Evolutionary conservation across 2,797 vertebrate species (phyloP).

Genomic region (Tympanoctomys barrerae): DNA sequence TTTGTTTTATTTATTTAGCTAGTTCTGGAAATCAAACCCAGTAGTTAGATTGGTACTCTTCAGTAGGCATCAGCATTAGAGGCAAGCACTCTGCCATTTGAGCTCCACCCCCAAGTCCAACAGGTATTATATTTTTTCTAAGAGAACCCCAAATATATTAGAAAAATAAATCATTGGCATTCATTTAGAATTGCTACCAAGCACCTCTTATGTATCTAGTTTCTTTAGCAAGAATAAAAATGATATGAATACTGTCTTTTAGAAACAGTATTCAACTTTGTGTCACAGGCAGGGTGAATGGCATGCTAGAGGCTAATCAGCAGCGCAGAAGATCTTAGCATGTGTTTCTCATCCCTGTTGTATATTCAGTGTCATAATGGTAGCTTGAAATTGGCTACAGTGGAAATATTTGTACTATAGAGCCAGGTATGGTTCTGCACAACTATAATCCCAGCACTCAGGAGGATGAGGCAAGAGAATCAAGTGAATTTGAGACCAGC

Average conservation of each 20-base stretch:
- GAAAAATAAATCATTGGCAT: neutral
- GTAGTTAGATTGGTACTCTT: neutral
- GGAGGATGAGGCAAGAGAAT: neutral
- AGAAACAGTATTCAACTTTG: slow-evolving; percentile 12
- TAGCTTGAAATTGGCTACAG: slow-evolving; percentile 1
- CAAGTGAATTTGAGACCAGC: neutral
- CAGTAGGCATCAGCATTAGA: neutral
- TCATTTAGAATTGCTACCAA: slow-evolving; percentile 32
- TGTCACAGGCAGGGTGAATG: neutral
- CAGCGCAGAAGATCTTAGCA: neutral
- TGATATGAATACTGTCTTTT: neutral
- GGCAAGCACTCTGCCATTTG: neutral
- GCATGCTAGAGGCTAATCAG: neutral
- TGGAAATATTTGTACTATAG: slow-evolving; percentile 7
- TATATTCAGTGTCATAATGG: neutral
- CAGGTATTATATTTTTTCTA: slow-evolving; percentile 16
- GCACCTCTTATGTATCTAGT: neutral
- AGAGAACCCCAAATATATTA: neutral
- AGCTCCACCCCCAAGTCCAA: neutral
- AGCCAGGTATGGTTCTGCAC: neutral
- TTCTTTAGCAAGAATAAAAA: slow-evolving; percentile 42
- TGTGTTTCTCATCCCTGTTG: neutral
- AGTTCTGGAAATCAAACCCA: neutral
- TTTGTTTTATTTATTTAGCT: neutral
- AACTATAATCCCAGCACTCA: neutral